Evolutionary conservation across 2,888 invertebrate species (phyloP), one percentile per base, ranked within the genome.

Genomic region (Muscina levida): DNA sequence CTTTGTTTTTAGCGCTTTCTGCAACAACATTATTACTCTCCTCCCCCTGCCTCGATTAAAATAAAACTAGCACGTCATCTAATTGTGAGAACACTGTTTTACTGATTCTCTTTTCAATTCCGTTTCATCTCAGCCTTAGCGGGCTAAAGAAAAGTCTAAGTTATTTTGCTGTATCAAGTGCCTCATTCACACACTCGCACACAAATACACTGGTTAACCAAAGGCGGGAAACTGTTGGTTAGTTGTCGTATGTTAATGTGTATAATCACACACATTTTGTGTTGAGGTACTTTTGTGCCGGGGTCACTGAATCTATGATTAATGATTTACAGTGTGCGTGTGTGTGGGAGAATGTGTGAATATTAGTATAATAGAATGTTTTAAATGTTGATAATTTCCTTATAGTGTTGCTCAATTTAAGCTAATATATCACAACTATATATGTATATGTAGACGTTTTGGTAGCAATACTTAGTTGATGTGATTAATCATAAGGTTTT

Each of bases 31-130:
- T n/a, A n/a, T n/a, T n/a, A n/a, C n/a, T n/a, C n/a, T n/a, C n/a
- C n/a, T n/a, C n/a, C n/a, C n/a, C n/a, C n/a, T 31, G 3, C 31
- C 31, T 8, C 31, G 8, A 31, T 8, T 31, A 68, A 67, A 56
- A 67, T 66, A 65, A 74, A 51, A 67, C 22, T 72, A 56, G 77
- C 77, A 77, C 67, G 71, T 68, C 77, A 62, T 82, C 26, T 80
- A 82, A 79, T 79, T 79, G 79, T 82, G 78, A 73, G 82, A 79
- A 79, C 15, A 42, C 76, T 77, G 71, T 39, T 75, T 77, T 71
- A 72, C 71, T 48, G 13, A 56, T 31, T 48, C 53, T 31, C 31
- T 31, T 31, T 31, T 8, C 3, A 31, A 31, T 5, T 31, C 31
- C 31, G 31, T 5, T 31, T 31, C n/a, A n/a, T n/a, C n/a, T n/a